phyloP scores from a whole-genome alignment of 2,797 vertebrate species.

The Enteromius trimaculatus region DNA sequence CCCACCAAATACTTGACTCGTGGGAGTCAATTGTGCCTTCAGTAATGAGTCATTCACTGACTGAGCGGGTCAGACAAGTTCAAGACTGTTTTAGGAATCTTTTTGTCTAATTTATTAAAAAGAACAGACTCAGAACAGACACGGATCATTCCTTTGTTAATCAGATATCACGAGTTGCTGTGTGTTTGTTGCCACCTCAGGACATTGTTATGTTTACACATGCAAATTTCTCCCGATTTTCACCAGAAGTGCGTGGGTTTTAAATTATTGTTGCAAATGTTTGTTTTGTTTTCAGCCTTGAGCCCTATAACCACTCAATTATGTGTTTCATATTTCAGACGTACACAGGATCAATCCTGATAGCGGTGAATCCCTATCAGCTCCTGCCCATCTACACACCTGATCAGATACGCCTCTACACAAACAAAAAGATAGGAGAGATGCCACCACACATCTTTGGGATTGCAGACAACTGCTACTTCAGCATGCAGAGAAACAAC shows the following conservation, averaged over 20 bases:
- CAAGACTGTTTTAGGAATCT: background rate
- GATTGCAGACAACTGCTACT: constrained; percentile 98
- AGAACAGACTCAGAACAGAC: background rate
- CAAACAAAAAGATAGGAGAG: constrained; percentile 96
- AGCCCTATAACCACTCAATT: background rate
- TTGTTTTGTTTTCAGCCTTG: background rate
- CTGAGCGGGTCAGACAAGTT: background rate
- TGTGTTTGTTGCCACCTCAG: background rate
- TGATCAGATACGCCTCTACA: constrained; percentile 95
- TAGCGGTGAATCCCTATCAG: constrained; percentile 98
- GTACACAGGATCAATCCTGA: constrained; percentile 94
- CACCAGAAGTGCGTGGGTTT: background rate
- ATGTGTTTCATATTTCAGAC: constrained; percentile 77
- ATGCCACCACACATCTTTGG: constrained; percentile 97
- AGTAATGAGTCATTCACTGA: background rate
- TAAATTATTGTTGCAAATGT: background rate
- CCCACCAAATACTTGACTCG: background rate
- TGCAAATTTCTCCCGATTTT: background rate
- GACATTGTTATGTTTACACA: background rate
- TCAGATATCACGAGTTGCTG: background rate
- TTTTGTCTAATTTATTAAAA: background rate
- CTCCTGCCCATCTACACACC: constrained; percentile 95
- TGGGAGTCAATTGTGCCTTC: background rate
- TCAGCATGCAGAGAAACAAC: constrained; percentile 96
- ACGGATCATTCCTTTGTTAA: background rate